A percentile compares a stretch with the other conserved stretches of the same genome.
phyloP scores from a whole-genome alignment of 2,888 invertebrate species.

The Sminthurinus aureus region DNA sequence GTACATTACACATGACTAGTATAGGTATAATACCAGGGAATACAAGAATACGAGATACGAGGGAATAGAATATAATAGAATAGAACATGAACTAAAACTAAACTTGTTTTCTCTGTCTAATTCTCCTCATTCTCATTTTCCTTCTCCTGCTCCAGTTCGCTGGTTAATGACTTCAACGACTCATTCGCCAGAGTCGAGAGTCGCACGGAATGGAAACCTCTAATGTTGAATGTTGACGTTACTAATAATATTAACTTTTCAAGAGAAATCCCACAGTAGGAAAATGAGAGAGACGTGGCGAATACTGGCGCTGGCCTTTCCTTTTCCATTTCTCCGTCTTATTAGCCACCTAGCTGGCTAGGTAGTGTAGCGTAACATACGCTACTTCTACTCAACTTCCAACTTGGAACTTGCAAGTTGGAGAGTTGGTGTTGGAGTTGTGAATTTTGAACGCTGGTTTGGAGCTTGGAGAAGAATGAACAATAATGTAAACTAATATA shows the following conservation, averaged over 20 bases:
- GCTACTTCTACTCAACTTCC: neutral
- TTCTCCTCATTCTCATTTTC: conserved; percentile 1
- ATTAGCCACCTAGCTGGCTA: neutral
- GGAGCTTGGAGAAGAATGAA: no score
- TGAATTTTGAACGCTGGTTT: no score
- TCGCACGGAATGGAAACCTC: conserved; percentile 5
- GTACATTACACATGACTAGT: neutral
- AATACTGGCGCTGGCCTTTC: neutral
- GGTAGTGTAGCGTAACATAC: neutral
- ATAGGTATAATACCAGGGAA: no score
- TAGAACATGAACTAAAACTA: neutral
- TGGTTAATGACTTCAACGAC: conserved; percentile 32
- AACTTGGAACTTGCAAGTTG: neutral
- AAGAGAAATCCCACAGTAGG: neutral
- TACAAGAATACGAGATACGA: no score
- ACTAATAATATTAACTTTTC: conserved; percentile 4
- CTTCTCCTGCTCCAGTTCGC: conserved; percentile 11
- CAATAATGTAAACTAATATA: no score
- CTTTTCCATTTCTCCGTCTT: neutral
- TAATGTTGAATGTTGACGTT: conserved; percentile 9
- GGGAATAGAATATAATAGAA: neutral
- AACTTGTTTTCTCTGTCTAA: neutral
- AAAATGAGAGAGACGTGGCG: neutral
- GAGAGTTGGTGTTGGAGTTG: neutral
- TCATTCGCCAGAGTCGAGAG: conserved; percentile 19